These are phyloP conservation scores for Matsumyia berberina DNA, from an alignment of 2,888 invertebrate genomes.

Conservation along the genomic window DNA sequence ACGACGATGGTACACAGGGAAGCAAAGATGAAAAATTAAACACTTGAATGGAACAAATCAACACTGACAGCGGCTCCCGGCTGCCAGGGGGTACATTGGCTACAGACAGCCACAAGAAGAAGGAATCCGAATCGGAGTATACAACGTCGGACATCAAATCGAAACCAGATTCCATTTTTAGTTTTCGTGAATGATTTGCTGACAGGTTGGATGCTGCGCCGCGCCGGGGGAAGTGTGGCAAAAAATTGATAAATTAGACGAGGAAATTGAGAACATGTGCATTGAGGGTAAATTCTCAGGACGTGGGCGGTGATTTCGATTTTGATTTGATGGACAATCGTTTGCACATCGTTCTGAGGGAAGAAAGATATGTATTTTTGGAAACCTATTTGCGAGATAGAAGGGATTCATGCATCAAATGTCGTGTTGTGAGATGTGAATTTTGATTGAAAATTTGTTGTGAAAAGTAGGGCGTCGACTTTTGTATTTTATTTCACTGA, in stretches of 20 bases:
- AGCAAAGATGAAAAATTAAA: slow-evolving; percentile 57
- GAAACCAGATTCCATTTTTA: slow-evolving; percentile 57
- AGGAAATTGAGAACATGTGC: slow-evolving; percentile 48
- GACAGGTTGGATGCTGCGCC: slow-evolving; percentile 23
- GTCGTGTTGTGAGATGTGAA: too few relatives aligned
- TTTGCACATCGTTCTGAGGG: slow-evolving; percentile 18
- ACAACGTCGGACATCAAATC: slow-evolving; percentile 49
- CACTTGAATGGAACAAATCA: slow-evolving; percentile 60
- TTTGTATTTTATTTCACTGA: too few relatives aligned
- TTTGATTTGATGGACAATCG: slow-evolving; percentile 48
- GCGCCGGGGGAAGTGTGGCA: neutral
- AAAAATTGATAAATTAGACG: slow-evolving; percentile 32
- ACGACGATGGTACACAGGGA: slow-evolving; percentile 12
- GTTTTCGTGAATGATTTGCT: slow-evolving; percentile 55
- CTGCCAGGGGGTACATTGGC: neutral
- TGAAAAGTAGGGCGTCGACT: too few relatives aligned
- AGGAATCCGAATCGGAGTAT: neutral
- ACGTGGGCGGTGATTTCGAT: neutral
- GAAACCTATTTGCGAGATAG: neutral
- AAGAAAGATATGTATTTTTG: neutral
- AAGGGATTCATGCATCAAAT: too few relatives aligned
- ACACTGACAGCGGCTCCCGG: slow-evolving; percentile 48
- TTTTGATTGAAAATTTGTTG: too few relatives aligned
- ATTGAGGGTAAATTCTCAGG: neutral
- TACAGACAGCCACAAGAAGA: neutral